Conservation (phyloP, 2,888 invertebrate species). For the Spialia ferax region DNA sequence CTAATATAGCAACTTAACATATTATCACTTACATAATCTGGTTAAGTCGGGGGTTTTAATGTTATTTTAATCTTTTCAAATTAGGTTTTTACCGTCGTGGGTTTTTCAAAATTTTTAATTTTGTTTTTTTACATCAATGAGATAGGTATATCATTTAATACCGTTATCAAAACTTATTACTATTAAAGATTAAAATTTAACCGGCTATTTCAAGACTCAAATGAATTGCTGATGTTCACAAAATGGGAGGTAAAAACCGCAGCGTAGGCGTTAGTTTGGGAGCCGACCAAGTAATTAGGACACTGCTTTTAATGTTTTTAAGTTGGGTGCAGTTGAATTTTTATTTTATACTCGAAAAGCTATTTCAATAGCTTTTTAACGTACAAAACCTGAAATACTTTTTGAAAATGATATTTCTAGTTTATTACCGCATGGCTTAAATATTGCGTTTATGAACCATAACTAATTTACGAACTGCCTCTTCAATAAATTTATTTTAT, state of each 20-base stretch:
- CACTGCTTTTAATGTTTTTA: slow-evolving; percentile 14
- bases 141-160: no score
- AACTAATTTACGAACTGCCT: background rate
- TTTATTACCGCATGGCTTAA: background rate
- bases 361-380: background rate
- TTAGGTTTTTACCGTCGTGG: no score
- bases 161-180: no score
- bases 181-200: slow-evolving; percentile 17
- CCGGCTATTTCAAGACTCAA: background rate
- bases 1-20: no score
- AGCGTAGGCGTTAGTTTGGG: slow-evolving; percentile 14
- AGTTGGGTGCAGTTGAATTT: slow-evolving; percentile 6
- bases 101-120: no score
- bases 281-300: slow-evolving; percentile 21
- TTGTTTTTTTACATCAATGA: no score
- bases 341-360: slow-evolving; percentile 1
- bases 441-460: background rate
- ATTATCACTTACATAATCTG: no score
- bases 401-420: background rate
- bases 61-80: no score
- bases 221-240: slow-evolving; percentile 17
- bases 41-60: no score
- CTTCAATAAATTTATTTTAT: no score
- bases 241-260: slow-evolving; percentile 11
- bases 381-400: background rate